Percentiles rank a stretch among this genome's conserved stretches.
Conservation (phyloP, 2,113 vertebrate genomes). For the Delphinapterus leucas region DNA sequence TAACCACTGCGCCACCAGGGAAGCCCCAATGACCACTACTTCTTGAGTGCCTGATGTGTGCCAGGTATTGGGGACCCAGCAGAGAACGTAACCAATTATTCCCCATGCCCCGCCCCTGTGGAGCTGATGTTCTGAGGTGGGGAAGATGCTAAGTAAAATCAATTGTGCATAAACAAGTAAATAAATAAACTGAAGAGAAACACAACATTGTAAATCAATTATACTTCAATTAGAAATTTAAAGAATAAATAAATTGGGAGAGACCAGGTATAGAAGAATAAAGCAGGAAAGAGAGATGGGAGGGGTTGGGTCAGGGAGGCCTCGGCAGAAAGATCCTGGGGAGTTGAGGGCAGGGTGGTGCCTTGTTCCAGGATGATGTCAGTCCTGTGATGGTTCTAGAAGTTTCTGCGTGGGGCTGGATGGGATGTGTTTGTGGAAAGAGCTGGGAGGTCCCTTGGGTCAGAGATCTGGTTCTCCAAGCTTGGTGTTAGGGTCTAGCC, state of each 20-base stretch:
- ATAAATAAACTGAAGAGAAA: not conserved
- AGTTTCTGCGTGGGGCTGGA: not conserved
- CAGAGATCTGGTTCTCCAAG: not conserved
- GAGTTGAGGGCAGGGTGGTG: not conserved
- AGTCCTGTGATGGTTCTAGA: not conserved
- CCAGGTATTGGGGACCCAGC: not conserved
- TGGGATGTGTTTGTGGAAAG: too few relatives aligned
- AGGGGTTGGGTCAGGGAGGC: not conserved
- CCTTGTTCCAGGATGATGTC: not conserved
- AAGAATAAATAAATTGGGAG: not conserved
- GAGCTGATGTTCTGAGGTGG: not conserved
- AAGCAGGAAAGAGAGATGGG: not conserved
- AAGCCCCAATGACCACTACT: too few relatives aligned
- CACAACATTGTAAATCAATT: not conserved
- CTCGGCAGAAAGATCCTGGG: not conserved
- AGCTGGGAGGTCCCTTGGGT: not conserved
- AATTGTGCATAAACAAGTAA: not conserved
- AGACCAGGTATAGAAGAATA: not conserved
- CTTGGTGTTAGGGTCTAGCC: not conserved
- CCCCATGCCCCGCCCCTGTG: accelerated
- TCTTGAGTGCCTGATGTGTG: not conserved
- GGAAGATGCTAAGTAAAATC: not conserved
- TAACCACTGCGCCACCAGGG: too few relatives aligned
- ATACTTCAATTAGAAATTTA: not conserved
- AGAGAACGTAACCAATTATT: not conserved